Evolutionary conservation across 2,797 vertebrate genomes (phyloP), one percentile per base, ranked within the genome.

Genomic region (Falco naumanni): DNA sequence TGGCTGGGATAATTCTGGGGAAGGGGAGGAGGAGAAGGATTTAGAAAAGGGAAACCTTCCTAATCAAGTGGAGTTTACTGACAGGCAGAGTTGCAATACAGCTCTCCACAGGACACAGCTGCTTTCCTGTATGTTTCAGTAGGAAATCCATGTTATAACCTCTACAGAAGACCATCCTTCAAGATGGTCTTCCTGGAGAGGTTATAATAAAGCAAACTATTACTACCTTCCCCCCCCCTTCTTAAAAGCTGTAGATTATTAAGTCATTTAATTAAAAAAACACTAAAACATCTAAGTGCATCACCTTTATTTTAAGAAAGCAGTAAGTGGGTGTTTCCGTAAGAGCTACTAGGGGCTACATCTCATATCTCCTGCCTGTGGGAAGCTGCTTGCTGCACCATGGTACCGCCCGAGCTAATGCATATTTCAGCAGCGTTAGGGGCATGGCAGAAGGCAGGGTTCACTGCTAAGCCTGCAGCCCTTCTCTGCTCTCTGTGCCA

Each of bases 381-480:
- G 28, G 43, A 82, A 51, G 21, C 25, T 78, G 0, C 64, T 82
- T 37, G 15, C 6, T 16, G 21, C 59, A 25, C 31, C 2, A 0
- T 2, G 5, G 19, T 21, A 5, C 0, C 2, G 24, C 13, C 37
- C 6, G 6, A 83, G 22, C 12, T 80, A 12, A 39, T 1, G 4
- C 51, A 31, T 5, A 2, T 60, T 84, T 43, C 56, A 68, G 45
- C 66, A 79, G 53, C 41, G 1, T 5, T 15, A 6, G 37, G 51
- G 56, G 5, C 72, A 34, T 39, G 65, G 63, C 45, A 53, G 51
- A 76, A 22, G 61, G 39, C 65, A 65, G 50, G 33, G 22, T 37
- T 47, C 25, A 20, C 22, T n/a, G 54, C 20, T 7, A 6, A 54
- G 10, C n/a, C n/a, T 0, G 0, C 3, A 3, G 59, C 16, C 17